Percentiles rank a stretch among this genome's conserved stretches.
Evolutionary conservation across 1,140 invertebrate genomes (phyloP).

Genomic region (Platorchestia sp.): DNA sequence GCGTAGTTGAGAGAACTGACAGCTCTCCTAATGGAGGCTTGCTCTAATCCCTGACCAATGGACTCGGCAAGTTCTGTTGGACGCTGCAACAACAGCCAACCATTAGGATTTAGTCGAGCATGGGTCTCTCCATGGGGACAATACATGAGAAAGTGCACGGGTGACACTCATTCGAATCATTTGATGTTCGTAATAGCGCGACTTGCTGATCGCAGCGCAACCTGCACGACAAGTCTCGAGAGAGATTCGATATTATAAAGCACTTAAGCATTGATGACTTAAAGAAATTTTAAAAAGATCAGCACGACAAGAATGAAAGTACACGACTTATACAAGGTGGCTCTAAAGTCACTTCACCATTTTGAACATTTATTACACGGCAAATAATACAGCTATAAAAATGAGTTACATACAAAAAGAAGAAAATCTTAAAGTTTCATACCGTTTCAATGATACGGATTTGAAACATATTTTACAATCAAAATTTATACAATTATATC

Average conservation of each 20-base stretch:
- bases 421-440: no score
- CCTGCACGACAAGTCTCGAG: background rate
- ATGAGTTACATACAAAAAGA: no score
- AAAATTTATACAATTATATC: no score
- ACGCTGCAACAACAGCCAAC: slow-evolving; percentile 35
- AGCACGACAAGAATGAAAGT: background rate
- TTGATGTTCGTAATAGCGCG: background rate
- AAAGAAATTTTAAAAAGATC: background rate
- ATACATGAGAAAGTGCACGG: slow-evolving; percentile 13
- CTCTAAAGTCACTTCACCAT: no score
- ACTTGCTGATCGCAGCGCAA: background rate
- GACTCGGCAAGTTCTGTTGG: background rate
- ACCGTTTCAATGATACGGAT: no score
- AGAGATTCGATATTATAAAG: background rate
- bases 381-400: no score
- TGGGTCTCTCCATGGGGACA: slow-evolving; percentile 5
- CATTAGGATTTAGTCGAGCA: slow-evolving; percentile 26
- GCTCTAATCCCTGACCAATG: slow-evolving; percentile 29
- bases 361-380: no score
- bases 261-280: background rate
- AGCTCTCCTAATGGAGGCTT: slow-evolving; percentile 36
- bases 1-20: slow-evolving; percentile 3
- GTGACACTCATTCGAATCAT: slow-evolving; percentile 26
- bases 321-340: background rate
- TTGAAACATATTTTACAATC: no score